Evolutionary conservation across 2,113 vertebrate genomes (phyloP).

Genomic region (Ardeotis arabs): DNA sequence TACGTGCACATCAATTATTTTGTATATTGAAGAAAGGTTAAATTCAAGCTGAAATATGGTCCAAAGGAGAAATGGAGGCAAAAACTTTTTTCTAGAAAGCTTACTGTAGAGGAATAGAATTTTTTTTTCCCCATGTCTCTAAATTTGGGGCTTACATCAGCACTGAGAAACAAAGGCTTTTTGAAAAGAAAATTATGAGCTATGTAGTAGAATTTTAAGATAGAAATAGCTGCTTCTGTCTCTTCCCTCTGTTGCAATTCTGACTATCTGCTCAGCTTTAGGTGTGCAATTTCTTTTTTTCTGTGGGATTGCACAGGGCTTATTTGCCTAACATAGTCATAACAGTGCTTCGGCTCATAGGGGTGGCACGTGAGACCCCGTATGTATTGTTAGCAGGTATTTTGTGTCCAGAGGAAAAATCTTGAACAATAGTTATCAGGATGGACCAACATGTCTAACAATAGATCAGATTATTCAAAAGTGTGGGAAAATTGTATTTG

Average conservation of each 20-base stretch:
- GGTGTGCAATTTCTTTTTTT: not conserved
- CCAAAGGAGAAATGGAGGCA: not conserved
- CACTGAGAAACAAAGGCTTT: no score
- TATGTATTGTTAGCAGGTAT: not conserved
- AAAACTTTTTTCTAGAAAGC: not conserved
- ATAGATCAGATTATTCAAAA: not conserved
- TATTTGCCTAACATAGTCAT: not conserved
- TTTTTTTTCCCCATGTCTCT: no score
- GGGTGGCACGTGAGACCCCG: not conserved
- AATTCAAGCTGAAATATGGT: not conserved
- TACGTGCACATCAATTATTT: not conserved
- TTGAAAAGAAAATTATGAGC: no score
- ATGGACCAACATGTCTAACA: not conserved
- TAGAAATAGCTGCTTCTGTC: no score
- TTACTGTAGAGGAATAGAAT: not conserved
- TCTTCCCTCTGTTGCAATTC: not conserved
- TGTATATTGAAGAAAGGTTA: not conserved
- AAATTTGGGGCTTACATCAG: no score
- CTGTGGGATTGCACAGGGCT: not conserved
- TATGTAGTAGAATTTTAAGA: no score
- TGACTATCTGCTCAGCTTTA: not conserved
- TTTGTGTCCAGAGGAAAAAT: not conserved
- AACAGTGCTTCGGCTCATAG: not conserved
- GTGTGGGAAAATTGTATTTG: not conserved
- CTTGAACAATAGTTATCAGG: not conserved